Evolutionary conservation across 2,888 invertebrate species (phyloP).

Genomic region (Melanostoma mellinum): DNA sequence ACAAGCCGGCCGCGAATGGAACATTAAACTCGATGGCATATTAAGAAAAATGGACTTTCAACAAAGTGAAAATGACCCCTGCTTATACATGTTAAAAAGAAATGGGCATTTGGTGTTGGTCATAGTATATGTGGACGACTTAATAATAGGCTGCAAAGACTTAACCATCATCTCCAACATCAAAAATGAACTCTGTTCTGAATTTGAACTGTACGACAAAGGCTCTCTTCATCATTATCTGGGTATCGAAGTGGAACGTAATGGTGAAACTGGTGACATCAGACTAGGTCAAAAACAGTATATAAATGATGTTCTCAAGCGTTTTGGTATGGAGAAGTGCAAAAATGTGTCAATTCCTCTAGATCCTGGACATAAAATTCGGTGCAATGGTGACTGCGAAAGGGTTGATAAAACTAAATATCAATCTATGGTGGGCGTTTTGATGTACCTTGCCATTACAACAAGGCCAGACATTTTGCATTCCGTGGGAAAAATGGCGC

Average conservation of each 20-base stretch:
- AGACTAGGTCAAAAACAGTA: slow-evolving; percentile 63
- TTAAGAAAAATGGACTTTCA: slow-evolving; percentile 39
- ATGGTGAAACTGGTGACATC: slow-evolving; percentile 48
- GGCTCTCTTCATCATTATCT: slow-evolving; percentile 45
- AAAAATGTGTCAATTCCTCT: slow-evolving; percentile 62
- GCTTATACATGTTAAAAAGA: slow-evolving; percentile 32
- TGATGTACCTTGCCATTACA: slow-evolving; percentile 62
- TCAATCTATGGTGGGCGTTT: slow-evolving; percentile 67
- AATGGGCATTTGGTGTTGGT: slow-evolving; percentile 40
- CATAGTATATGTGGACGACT: slow-evolving; percentile 39
- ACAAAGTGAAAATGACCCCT: slow-evolving; percentile 41
- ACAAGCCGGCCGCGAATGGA: slow-evolving; percentile 52
- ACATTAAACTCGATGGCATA: slow-evolving; percentile 43
- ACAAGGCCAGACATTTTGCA: slow-evolving; percentile 71
- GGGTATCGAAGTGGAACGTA: slow-evolving; percentile 56
- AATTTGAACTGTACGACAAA: slow-evolving; percentile 32
- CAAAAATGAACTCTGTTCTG: slow-evolving; percentile 31
- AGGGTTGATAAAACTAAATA: slow-evolving; percentile 51
- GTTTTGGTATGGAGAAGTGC: slow-evolving; percentile 67
- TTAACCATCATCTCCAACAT: slow-evolving; percentile 30
- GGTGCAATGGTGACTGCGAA: slow-evolving; percentile 53
- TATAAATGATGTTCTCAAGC: slow-evolving; percentile 58
- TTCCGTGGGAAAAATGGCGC: slow-evolving; percentile 70
- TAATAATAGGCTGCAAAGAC: slow-evolving; percentile 40
- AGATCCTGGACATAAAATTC: slow-evolving; percentile 27